These are phyloP conservation scores for Novumbra hubbsi DNA, from an alignment of 2,797 vertebrate species.

Conservation along the genomic window DNA sequence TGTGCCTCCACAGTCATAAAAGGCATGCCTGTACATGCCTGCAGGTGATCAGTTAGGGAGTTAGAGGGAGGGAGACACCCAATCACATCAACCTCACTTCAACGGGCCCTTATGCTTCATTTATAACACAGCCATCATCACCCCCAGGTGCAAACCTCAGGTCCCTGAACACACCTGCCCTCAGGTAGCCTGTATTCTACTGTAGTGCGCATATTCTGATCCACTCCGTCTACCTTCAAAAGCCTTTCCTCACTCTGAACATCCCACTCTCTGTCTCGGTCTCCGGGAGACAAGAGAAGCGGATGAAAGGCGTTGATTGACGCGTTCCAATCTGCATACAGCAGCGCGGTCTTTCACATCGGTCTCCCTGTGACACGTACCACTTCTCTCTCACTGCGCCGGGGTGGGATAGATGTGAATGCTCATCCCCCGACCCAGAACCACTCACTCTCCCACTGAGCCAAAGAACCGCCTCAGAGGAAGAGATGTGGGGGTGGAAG, in stretches of 20 bases:
- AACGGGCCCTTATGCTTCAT: constrained; percentile 77
- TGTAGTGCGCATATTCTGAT: constrained; percentile 53
- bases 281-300: constrained; percentile 63
- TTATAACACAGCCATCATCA: constrained; percentile 70
- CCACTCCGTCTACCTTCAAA: constrained; percentile 52
- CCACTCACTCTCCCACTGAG: constrained; percentile 55
- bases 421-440: constrained; percentile 60
- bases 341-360: constrained; percentile 49
- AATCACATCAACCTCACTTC: constrained; percentile 58
- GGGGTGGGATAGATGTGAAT: constrained; percentile 58
- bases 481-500: constrained; percentile 37
- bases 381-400: constrained; percentile 52
- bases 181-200: constrained; percentile 42
- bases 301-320: constrained; percentile 46
- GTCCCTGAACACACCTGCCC: constrained; percentile 67
- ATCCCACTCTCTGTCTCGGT: constrained; percentile 68
- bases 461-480: constrained; percentile 47
- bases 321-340: constrained; percentile 68
- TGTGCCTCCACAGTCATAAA: constrained; percentile 64
- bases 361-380: constrained; percentile 21
- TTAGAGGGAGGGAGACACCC: constrained; percentile 39
- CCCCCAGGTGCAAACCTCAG: constrained; percentile 68
- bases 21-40: constrained; percentile 66
- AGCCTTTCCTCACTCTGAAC: constrained; percentile 70
- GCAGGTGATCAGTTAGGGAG: constrained; percentile 65